A percentile compares a stretch with the other conserved stretches of the same genome.
phyloP scores from a whole-genome alignment of 2,888 invertebrate species.

The Spialia ferax region DNA sequence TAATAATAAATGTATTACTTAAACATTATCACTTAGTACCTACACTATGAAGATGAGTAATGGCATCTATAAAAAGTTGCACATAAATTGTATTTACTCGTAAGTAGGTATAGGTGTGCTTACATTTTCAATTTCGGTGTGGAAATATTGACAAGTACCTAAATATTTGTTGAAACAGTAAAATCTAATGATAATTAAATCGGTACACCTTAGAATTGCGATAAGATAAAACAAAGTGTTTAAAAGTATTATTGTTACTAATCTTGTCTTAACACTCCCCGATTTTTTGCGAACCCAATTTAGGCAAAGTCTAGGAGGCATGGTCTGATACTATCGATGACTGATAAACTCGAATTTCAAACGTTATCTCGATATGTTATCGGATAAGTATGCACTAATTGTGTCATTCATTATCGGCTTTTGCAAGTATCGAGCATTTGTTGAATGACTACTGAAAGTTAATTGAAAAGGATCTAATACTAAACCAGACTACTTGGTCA shows the following conservation, averaged over 20 bases:
- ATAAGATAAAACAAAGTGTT: not conserved
- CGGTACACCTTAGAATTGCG: not conserved
- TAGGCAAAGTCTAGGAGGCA: not conserved
- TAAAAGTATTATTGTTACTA: not conserved
- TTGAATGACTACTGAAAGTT: not conserved
- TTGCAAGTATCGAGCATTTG: not conserved
- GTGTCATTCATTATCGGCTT: constrained; percentile 6
- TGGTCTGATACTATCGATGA: not conserved
- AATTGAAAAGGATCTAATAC: too few relatives aligned
- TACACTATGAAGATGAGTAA: too few relatives aligned
- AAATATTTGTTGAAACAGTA: too few relatives aligned
- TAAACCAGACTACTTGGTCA: too few relatives aligned
- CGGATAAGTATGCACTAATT: not conserved
- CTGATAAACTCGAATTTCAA: constrained; percentile 4
- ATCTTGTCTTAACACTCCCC: not conserved
- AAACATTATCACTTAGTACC: too few relatives aligned
- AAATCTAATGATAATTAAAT: too few relatives aligned
- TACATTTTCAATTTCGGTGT: too few relatives aligned
- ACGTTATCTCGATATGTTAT: not conserved
- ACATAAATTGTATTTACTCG: too few relatives aligned
- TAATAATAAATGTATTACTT: too few relatives aligned
- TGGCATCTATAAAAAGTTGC: too few relatives aligned
- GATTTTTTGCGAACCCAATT: not conserved
- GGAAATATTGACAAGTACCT: too few relatives aligned
- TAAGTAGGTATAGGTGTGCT: too few relatives aligned